Base-by-base conservation (phyloP, 1,140 invertebrate species). In the Littorina saxatilis region DNA sequence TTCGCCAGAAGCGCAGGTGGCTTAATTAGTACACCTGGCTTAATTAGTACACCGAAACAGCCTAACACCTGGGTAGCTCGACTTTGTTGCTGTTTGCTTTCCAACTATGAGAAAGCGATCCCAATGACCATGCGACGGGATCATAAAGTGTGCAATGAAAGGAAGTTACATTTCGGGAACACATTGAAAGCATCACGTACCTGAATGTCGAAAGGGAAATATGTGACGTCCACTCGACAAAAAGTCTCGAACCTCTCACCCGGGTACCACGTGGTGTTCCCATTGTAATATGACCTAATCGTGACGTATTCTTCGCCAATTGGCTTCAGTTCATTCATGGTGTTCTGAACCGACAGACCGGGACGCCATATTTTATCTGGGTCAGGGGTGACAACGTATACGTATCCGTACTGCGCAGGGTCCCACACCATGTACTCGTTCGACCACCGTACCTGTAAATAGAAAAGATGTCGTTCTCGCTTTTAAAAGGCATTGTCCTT, bases 131-230 rank as follows among this genome's bases (percentile, higher is more conserved):
- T n/a, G n/a, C n/a, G n/a, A n/a, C n/a, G n/a, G n/a, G n/a, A n/a
- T n/a, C n/a, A n/a, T n/a, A n/a, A n/a, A n/a, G n/a, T n/a, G n/a
- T n/a, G n/a, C n/a, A n/a, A n/a, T n/a, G n/a, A n/a, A n/a, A n/a
- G n/a, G n/a, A n/a, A n/a, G n/a, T n/a, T n/a, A n/a, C n/a, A n/a
- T n/a, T n/a, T n/a, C n/a, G n/a, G n/a, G n/a, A n/a, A n/a, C 55
- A 3, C 55, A 23, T n/a, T 23, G 7, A 58, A 3, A 7, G 27
- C 9, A 58, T 29, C 23, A 73, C 66, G 29, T 35, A 72, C 68
- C 40, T 81, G 80, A 1, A 35, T 43, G 29, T 81, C 80, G 40
- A 81, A 81, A 13, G 80, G 80, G 35, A 81, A 81, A 11, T 81
- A 52, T 1, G 68, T 73, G 0, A 81, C 68, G 17, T 74, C 72